Base-by-base conservation (phyloP, 1,140 invertebrate species). In the Dendrolimus kikuchii region DNA sequence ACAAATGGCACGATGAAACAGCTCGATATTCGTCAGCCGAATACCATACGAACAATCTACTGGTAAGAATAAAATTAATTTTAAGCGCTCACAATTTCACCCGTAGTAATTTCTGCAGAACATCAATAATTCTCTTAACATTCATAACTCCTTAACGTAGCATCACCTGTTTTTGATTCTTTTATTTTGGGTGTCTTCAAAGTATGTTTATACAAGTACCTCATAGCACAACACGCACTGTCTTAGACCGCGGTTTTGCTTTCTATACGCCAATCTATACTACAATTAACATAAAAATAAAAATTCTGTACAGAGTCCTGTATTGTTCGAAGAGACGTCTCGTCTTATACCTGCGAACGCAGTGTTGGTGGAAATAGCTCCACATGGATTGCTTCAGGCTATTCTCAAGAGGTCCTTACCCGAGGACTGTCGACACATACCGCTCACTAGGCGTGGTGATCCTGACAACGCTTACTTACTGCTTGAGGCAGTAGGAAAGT, bases 11-110 rank as follows among this genome's bases (percentile, higher is more conserved):
- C 7, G 85, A 89, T 2, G 77, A 91, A 0, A 62, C 89, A 2
- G 91, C 92, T 0, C 88, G 90, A 56, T 78, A 89, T 36, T 95
- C 92, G 0, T 97, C 95, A 0, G 92, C 96, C 0, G 94, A 95
- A 62, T 98, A 98, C 71, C 94, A 96, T 68, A 95, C 95, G 0
- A 97, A 98, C 72, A 98, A 98, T 80, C 86, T 97, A 6, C 77
- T 96, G 40, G 63, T 66, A 53, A 60, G 23, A 23, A 23, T 23
- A 23, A 1, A 23, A 2, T 23, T 23, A 23, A 23, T 23, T 23
- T 23, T 23, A 23, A 23, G 23, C 3, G 1, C 23, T 23, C 23
- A 23, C 23, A 23, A 23, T 23, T 23, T 23, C 23, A 23, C 23
- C 23, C 23, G 23, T 23, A 23, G 3, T 23, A 23, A 23, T 23